Evolutionary conservation across 2,888 invertebrate species (phyloP).

Genomic region (Nomada lathburiana): DNA sequence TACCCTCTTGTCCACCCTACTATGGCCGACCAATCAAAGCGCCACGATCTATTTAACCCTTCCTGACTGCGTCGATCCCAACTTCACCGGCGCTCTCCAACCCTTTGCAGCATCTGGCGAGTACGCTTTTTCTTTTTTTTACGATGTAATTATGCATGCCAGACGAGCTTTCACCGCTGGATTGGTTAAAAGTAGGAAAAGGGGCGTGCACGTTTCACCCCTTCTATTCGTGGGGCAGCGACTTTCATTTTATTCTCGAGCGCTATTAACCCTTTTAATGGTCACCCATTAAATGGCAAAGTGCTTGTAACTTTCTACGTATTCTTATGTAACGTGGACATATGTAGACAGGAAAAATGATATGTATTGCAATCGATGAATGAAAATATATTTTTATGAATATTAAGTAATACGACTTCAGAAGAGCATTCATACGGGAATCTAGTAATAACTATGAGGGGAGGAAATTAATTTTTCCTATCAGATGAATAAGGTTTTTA

Average conservation of each 20-base stretch:
- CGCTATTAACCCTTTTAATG: conserved; percentile 15
- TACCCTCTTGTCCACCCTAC: conserved; percentile 69
- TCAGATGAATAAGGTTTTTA: too few relatives aligned
- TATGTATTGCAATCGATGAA: not conserved
- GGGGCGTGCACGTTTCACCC: conserved; percentile 78
- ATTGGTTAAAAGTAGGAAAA: conserved; percentile 73
- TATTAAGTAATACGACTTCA: too few relatives aligned
- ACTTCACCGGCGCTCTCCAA: conserved; percentile 43
- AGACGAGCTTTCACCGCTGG: conserved; percentile 71
- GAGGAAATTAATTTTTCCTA: too few relatives aligned
- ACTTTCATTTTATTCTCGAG: conserved; percentile 29
- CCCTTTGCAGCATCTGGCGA: conserved; percentile 76
- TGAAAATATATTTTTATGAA: too few relatives aligned
- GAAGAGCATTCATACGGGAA: too few relatives aligned
- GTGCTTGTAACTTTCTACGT: too few relatives aligned
- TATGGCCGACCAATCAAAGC: conserved; percentile 74
- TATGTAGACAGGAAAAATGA: not conserved
- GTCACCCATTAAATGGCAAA: not conserved
- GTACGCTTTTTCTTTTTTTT: conserved; percentile 63
- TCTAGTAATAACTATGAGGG: too few relatives aligned
- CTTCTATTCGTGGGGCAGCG: conserved; percentile 54
- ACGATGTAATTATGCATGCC: conserved; percentile 77
- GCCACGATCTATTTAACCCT: conserved; percentile 80
- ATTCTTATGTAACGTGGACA: not conserved
- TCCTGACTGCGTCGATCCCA: conserved; percentile 58